Percentiles rank a stretch among this genome's conserved stretches.
phyloP scores from a whole-genome alignment of 2,888 invertebrate species.

The Myopa tessellatipennis region DNA sequence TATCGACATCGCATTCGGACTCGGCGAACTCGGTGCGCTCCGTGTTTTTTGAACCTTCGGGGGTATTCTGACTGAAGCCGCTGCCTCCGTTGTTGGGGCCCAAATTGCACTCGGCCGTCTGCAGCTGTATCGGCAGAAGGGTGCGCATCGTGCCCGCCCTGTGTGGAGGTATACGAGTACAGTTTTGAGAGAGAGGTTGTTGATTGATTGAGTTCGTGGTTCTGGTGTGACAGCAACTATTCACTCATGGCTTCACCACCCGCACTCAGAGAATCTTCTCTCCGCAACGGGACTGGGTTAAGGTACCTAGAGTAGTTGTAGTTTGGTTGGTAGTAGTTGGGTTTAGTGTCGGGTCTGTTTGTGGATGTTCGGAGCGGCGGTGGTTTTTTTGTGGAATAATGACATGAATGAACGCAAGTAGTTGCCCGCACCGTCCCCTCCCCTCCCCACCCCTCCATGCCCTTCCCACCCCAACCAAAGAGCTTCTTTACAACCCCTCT shows the following conservation, averaged over 20 bases:
- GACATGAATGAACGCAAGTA: neutral
- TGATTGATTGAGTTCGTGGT: constrained; percentile 18
- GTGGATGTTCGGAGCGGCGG: neutral
- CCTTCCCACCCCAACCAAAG: neutral
- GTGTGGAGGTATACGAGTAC: constrained; percentile 39
- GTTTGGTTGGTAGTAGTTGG: neutral
- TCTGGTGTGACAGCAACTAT: constrained; percentile 44
- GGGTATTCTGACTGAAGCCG: constrained; percentile 55
- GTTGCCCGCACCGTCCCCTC: neutral
- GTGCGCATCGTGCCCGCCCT: constrained; percentile 71
- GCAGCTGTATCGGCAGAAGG: constrained; percentile 74
- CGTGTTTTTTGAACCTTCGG: constrained; percentile 42
- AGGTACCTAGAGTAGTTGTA: neutral
- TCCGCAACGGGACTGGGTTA: constrained; percentile 7
- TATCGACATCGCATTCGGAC: constrained; percentile 80
- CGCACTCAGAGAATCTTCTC: constrained; percentile 25
- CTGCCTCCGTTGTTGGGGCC: constrained; percentile 51
- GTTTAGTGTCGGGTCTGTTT: constrained; percentile 21
- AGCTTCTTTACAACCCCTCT: neutral
- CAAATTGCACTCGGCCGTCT: constrained; percentile 65
- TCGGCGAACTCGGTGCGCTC: constrained; percentile 75
- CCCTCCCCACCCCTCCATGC: too few species aligned
- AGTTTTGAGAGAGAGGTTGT: neutral
- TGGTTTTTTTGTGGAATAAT: constrained; percentile 4
- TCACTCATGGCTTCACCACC: constrained; percentile 34